Evolutionary conservation across 2,113 vertebrate species (phyloP), one percentile per base, ranked within the genome.

Genomic region (Festucalex cinctus): DNA sequence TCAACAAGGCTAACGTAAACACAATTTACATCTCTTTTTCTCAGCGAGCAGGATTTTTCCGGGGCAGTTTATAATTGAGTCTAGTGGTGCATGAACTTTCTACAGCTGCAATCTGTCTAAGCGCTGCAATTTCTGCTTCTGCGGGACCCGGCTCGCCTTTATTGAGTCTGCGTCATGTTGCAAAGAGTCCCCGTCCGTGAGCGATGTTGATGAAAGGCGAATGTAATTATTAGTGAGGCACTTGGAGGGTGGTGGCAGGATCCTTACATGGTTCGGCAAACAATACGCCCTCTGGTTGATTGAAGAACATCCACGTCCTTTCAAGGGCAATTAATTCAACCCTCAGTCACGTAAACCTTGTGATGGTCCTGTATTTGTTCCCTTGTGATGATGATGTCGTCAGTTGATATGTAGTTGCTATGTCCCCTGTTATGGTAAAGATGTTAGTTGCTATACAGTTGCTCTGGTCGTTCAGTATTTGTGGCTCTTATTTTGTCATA

Each of bases 21-120:
- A 79, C 75, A 76, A 84, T 88, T 89, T 86, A 70, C 77, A 76
- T 83, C 63, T 36, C 64, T 78, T 81, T 80, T 87, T 84, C 77
- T 76, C 69, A 69, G 67, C 69, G 69, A 75, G 74, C 74, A 60
- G 76, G 78, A 71, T 1, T 88, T 91, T 85, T 77, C 83, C 59
- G 73, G 62, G 83, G 73, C 83, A 80, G 83, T 87, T 87, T 85
- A 84, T 90, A 89, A 91, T 88, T 89, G 85, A 88, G 86, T 91
- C 81, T 83, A 88, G 73, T 28, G 70, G 76, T 83, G 87, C 88
- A 83, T 91, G 81, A 88, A 89, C 82, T 75, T 88, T 85, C 74
- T 83, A 77, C 77, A 80, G 83, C 86, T 77, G 79, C 85, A 87
- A 79, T 89, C 84, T 82, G 78, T 87, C 85, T 76, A 77, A 83